These are phyloP conservation scores for Jaculus jaculus DNA, from an alignment of 2,113 vertebrate genomes.

Conservation along the genomic window DNA sequence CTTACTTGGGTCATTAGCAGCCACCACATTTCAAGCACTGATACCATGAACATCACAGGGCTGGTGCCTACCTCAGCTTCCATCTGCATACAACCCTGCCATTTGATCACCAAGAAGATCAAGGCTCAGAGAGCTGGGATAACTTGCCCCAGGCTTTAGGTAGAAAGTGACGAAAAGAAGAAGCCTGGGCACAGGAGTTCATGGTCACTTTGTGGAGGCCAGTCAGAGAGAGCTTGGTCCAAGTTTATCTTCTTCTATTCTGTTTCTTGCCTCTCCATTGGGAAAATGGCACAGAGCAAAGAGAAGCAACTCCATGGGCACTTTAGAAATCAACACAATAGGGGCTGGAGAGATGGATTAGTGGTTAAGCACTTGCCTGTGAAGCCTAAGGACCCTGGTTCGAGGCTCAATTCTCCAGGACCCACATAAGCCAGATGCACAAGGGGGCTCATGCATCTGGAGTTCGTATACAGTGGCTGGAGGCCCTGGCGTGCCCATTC, in stretches of 20 bases:
- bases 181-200: not conserved
- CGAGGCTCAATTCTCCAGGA: too few species aligned
- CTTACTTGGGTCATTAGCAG: too few species aligned
- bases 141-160: not conserved
- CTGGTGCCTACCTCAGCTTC: rapidly evolving
- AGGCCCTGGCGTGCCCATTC: too few species aligned
- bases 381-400: too few species aligned
- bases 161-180: not conserved
- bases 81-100: not conserved
- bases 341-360: too few species aligned
- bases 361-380: too few species aligned
- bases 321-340: too few species aligned
- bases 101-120: rapidly evolving
- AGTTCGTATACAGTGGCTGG: too few species aligned
- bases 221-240: not conserved
- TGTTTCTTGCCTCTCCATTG: not conserved
- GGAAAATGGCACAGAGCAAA: conserved; percentile 10
- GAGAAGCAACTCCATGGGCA: not conserved
- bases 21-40: not conserved
- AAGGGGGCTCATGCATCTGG: too few species aligned
- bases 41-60: rapidly evolving
- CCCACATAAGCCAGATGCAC: too few species aligned
- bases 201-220: not conserved
- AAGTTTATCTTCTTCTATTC: not conserved
- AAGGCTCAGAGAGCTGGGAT: not conserved